Conservation (phyloP, 2,888 invertebrate genomes). For the Phyto melanocephala region DNA sequence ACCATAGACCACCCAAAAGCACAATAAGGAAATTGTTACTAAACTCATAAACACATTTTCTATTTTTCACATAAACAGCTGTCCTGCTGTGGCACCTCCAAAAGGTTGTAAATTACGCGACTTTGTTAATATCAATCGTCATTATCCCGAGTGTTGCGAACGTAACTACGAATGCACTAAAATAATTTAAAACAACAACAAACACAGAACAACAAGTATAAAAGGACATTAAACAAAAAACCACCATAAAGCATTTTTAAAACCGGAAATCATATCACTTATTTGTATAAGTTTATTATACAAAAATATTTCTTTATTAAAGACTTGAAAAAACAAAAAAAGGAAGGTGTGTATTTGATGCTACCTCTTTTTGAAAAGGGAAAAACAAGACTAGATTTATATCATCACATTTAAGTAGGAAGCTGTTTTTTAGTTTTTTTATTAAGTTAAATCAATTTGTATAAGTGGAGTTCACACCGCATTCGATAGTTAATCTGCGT, state of each 20-base stretch:
- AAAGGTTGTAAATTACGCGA: conserved; percentile 74
- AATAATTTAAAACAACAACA: conserved; percentile 65
- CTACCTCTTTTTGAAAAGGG: neutral
- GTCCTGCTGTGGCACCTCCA: conserved; percentile 71
- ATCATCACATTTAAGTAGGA: too few species aligned
- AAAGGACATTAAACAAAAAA: neutral
- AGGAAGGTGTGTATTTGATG: conserved; percentile 42
- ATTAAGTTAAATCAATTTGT: too few species aligned
- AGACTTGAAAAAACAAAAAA: neutral
- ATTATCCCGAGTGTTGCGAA: conserved; percentile 73
- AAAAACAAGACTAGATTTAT: too few species aligned
- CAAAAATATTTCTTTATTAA: neutral
- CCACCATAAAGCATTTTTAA: neutral
- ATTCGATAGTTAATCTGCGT: too few species aligned
- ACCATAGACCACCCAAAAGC: too few species aligned
- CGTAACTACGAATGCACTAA: conserved; percentile 71
- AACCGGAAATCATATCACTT: conserved; percentile 3
- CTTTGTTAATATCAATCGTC: conserved; percentile 72
- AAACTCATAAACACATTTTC: too few species aligned
- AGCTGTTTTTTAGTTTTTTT: too few species aligned
- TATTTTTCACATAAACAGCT: conserved; percentile 55
- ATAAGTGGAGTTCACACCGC: too few species aligned
- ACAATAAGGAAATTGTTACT: too few species aligned
- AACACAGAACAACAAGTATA: conserved; percentile 23
- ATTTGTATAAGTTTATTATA: neutral